Evolutionary conservation across 2,113 vertebrate genomes (phyloP), one percentile per base, ranked within the genome.

Genomic region (Cryptotis parvus): DNA sequence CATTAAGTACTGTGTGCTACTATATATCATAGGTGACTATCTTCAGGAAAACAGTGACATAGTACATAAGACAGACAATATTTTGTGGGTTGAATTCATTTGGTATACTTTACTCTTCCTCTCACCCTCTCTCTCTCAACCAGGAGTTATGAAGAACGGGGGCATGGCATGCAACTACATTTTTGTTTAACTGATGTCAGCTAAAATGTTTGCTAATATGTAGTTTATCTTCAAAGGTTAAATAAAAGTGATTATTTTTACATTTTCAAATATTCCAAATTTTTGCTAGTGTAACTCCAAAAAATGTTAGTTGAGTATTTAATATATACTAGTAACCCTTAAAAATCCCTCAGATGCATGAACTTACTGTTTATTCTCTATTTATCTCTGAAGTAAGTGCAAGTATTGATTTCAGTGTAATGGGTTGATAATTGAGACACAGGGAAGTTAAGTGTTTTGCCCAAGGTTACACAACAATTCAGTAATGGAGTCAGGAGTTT

Each of bases 1-100:
- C 22, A 58, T 90, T 95, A 96, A 96, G 86, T 93, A 63, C 55
- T 65, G 55, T 94, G 43, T 27, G 20, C 78, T 0, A 4, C 37
- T 61, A 3, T 96, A 96, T 73, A 94, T 95, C 95, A 86, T 24
- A 74, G 85, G 20, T 68, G 89, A 84, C 92, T 73, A 6, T 95
- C 75, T 92, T 91, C 35, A 65, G 91, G 82, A 58, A 65, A 78
- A 20, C 26, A n/a, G 0, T 6, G 85, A 29, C 83, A 43, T 1
- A 66, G 12, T 0, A 0, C 14, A 10, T 80, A 22, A 95, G 80
- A 92, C 79, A 80, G 91, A 66, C 69, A 29, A 41, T 91, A 11
- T 9, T 88, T 94, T 72, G 39, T 94, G 49, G 68, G 61, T 72
- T 66, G 74, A 94, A 94, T 41, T 39, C 39, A 35, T 81, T 91